These are phyloP conservation scores for Condylostylus longicornis DNA, from an alignment of 1,140 invertebrate genomes.

Conservation along the genomic window DNA sequence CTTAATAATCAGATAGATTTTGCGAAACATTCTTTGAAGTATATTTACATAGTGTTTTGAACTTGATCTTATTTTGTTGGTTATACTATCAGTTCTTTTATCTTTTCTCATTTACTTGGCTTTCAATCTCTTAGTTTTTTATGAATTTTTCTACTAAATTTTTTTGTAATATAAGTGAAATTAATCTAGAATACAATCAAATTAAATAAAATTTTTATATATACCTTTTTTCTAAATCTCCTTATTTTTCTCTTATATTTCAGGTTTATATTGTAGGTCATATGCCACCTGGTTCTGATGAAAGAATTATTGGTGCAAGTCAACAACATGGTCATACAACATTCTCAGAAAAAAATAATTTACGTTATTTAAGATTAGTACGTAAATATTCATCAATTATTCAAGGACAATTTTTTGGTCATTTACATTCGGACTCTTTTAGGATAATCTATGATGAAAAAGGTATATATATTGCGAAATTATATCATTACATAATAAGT, in stretches of 20 bases:
- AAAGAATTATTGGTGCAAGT: conserved; percentile 50
- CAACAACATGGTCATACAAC: conserved; percentile 37
- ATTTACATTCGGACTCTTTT: conserved; percentile 82
- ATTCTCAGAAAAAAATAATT: conserved; percentile 50
- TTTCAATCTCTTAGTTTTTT: no score
- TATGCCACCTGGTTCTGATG: conserved; percentile 73
- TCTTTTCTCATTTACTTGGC: no score
- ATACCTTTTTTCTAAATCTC: neutral
- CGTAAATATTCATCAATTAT: conserved; percentile 61
- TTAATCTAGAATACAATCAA: neutral
- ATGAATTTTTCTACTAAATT: no score
- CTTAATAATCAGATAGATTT: no score
- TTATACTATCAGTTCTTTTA: no score
- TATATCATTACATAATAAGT: neutral
- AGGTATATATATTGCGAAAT: conserved; percentile 29
- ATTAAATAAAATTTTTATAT: neutral
- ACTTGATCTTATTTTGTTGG: no score
- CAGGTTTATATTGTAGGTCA: conserved; percentile 84
- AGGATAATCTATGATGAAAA: conserved; percentile 63
- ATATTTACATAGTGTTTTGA: no score
- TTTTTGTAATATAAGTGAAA: conserved; percentile 1
- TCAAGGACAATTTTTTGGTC: conserved; percentile 82
- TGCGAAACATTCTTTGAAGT: no score
- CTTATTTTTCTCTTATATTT: conserved; percentile 10
- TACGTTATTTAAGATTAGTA: conserved; percentile 54